These are phyloP conservation scores for Cantharis lateralis DNA, from an alignment of 2,888 invertebrate species.

Conservation along the genomic window DNA sequence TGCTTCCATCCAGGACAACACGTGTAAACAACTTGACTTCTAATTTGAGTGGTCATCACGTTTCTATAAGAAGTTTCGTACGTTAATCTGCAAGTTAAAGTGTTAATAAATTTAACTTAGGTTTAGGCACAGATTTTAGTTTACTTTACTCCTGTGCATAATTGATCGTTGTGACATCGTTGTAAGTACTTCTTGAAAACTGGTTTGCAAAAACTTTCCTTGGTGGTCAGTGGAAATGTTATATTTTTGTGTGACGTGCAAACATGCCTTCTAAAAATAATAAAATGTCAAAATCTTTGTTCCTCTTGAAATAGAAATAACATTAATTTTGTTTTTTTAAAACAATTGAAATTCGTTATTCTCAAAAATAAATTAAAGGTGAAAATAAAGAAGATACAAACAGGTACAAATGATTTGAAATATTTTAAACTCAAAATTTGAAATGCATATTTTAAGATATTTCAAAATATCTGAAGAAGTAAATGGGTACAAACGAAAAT, in stretches of 20 bases:
- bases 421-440: too few species aligned
- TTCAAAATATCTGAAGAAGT: too few species aligned
- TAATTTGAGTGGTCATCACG: constrained; percentile 53
- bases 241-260: constrained; percentile 59
- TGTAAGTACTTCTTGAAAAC: constrained; percentile 60
- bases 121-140: not conserved
- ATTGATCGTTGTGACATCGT: constrained; percentile 58
- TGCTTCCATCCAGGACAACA: constrained; percentile 70
- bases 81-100: constrained; percentile 53
- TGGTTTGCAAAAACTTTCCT: constrained; percentile 60
- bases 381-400: too few species aligned
- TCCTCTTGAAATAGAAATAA: too few species aligned
- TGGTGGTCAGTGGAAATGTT: constrained; percentile 58
- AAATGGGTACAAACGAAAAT: too few species aligned
- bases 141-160: constrained; percentile 60
- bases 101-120: not conserved
- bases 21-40: constrained; percentile 57
- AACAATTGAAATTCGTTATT: too few species aligned
- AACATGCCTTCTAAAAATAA: constrained; percentile 57
- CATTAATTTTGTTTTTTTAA: too few species aligned
- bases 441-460: too few species aligned
- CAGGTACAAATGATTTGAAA: too few species aligned
- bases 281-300: not conserved
- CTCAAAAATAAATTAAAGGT: too few species aligned
- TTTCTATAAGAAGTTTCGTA: constrained; percentile 61